Evolutionary conservation across 2,797 vertebrate species (phyloP).

Genomic region (Scolopax bukidnonensis): DNA sequence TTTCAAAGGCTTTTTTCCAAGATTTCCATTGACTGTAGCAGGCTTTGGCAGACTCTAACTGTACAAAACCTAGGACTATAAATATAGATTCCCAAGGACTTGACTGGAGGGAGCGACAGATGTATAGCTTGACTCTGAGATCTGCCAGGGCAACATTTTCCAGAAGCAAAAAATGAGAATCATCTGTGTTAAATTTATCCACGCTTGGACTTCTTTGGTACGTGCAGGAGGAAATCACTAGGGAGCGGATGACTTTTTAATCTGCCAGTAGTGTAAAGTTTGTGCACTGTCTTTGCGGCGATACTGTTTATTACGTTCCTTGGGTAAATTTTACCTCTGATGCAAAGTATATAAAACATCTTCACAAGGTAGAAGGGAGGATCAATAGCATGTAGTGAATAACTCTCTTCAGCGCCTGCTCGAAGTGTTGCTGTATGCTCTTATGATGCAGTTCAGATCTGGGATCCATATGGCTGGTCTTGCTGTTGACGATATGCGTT

Average conservation of each 20-base stretch:
- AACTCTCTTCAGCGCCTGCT: neutral
- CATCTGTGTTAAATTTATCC: conserved; percentile 58
- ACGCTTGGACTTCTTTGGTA: conserved; percentile 47
- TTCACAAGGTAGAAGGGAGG: conserved; percentile 9
- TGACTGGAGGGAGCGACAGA: conserved; percentile 56
- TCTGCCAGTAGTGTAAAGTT: conserved; percentile 20
- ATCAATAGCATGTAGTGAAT: conserved; percentile 19
- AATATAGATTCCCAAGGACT: conserved; percentile 47
- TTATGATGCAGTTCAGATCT: neutral
- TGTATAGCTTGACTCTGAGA: conserved; percentile 33
- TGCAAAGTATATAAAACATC: conserved; percentile 7
- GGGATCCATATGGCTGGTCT: neutral
- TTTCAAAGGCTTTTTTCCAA: neutral
- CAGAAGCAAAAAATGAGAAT: conserved; percentile 63
- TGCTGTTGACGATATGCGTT: neutral
- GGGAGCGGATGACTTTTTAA: conserved; percentile 39
- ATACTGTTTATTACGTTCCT: conserved; percentile 22
- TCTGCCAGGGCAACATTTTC: conserved; percentile 47
- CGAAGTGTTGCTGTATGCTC: neutral
- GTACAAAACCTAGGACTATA: neutral
- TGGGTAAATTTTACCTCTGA: conserved; percentile 39
- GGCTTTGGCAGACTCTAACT: conserved; percentile 16
- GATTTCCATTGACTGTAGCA: conserved; percentile 10
- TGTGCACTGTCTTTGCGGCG: neutral
- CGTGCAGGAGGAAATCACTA: conserved; percentile 36